Evolutionary conservation across 2,888 invertebrate genomes (phyloP).

Genomic region (Esperia sulphurella): DNA sequence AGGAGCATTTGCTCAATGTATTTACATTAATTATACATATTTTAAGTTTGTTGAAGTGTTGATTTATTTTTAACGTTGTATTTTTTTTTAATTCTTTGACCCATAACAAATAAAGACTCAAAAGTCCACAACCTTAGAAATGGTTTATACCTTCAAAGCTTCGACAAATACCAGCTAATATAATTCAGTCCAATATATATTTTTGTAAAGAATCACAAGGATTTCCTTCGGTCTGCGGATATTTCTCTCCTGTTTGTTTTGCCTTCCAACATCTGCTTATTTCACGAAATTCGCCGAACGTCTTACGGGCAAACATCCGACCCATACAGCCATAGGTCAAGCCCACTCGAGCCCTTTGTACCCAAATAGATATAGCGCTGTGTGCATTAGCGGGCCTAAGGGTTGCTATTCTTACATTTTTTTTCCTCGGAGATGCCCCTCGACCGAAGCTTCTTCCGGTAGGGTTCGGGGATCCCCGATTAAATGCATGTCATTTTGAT

Average conservation of each 20-base stretch:
- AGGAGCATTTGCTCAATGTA: no score
- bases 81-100: no score
- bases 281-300: constrained; percentile 25
- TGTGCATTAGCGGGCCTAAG: constrained; percentile 59
- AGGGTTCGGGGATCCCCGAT: constrained; percentile 52
- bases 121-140: no score
- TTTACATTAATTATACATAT: no score
- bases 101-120: no score
- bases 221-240: constrained; percentile 12
- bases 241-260: constrained; percentile 12
- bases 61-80: no score
- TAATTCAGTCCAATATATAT: constrained; percentile 5
- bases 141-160: no score
- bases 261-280: constrained; percentile 11
- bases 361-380: constrained; percentile 62
- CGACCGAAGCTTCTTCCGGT: constrained; percentile 36
- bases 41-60: no score
- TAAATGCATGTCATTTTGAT: constrained; percentile 72
- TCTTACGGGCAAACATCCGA: constrained; percentile 33
- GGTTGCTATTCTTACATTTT: constrained; percentile 59
- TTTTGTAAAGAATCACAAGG: constrained; percentile 6
- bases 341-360: constrained; percentile 61
- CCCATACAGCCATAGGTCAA: constrained; percentile 55
- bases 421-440: constrained; percentile 22
- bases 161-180: no score